Conservation (phyloP, 1,140 invertebrate species). For the Steinernema feltiae region DNA sequence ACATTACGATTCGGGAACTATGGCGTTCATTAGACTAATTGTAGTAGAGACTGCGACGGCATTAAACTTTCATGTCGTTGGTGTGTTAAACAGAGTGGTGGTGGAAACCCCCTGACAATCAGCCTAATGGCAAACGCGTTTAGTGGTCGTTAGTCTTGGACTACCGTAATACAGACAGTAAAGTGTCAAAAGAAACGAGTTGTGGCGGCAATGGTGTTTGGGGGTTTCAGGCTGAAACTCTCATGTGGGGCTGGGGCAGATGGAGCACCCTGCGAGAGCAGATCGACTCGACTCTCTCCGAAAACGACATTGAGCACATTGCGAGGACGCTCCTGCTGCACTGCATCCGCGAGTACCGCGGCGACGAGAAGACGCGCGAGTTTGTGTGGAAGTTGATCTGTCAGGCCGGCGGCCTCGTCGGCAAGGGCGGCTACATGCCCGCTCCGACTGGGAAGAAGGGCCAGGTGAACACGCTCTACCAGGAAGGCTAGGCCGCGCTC, state of each 20-base stretch:
- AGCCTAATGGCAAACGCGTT: too few species aligned
- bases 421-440: conserved; percentile 56
- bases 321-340: conserved; percentile 81
- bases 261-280: conserved; percentile 86
- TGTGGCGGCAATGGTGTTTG: too few species aligned
- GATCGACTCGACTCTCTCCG: conserved; percentile 80
- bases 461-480: conserved; percentile 63
- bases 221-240: too few species aligned
- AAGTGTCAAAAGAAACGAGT: too few species aligned
- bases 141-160: too few species aligned
- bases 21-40: too few species aligned
- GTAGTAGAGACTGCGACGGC: too few species aligned
- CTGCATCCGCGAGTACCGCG: conserved; percentile 87
- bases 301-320: conserved; percentile 85
- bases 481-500: conserved; percentile 48
- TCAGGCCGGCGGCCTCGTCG: conserved; percentile 29
- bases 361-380: conserved; percentile 92
- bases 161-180: too few species aligned
- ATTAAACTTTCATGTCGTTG: too few species aligned
- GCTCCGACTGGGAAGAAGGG: conserved; percentile 64
- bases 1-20: too few species aligned
- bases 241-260: conserved; percentile 75
- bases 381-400: conserved; percentile 84
- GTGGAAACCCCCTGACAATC: too few species aligned
- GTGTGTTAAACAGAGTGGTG: too few species aligned